Base-by-base conservation (phyloP, 2,797 vertebrate species). In the Cottoperca gobio region DNA sequence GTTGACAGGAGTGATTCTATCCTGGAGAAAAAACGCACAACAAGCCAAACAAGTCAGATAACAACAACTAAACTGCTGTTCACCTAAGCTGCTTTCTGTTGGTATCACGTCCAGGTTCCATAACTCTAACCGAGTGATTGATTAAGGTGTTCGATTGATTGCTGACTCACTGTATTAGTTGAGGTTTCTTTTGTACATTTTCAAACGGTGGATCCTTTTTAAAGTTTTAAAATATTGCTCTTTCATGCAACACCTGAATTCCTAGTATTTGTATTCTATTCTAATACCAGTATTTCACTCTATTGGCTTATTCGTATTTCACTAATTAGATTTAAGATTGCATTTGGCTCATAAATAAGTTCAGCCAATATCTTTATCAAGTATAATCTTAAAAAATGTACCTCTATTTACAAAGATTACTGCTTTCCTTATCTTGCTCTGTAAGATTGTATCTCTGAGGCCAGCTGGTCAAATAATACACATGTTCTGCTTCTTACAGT, bases 1-100 rank as follows among this genome's bases (percentile, higher is more conserved):
- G 60, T n/a, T 86, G 90, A 89, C 84, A 80, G 64, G 70, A 82
- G 81, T 50, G 76, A 88, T 85, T 87, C 70, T 84, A 24, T 82
- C 82, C 65, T 43, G 60, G 55, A 74, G 81, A 8, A 52, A 72
- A 63, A 79, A 45, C 24, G 35, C 54, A 73, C 69, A 73, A 76
- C 78, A 61, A 74, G 52, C 54, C 71, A 76, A 75, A 73, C 70
- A 71, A 79, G 81, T 76, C 62, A 2, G 74, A 84, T 72, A 70
- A 82, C 67, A 61, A 39, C 24, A 35, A 59, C 35, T 61, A 6
- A 61, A 63, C 28, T 63, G 39, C 19, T 64, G 66, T 78, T 82
- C 40, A 63, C 60, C 10, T 55, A 64, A 64, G 61, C 52, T 54
- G 45, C 71, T 83, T 61, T 80, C 54, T 48, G 5, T 43, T 42